phyloP scores from a whole-genome alignment of 2,113 vertebrate species.

The Lucifuga dentata region DNA sequence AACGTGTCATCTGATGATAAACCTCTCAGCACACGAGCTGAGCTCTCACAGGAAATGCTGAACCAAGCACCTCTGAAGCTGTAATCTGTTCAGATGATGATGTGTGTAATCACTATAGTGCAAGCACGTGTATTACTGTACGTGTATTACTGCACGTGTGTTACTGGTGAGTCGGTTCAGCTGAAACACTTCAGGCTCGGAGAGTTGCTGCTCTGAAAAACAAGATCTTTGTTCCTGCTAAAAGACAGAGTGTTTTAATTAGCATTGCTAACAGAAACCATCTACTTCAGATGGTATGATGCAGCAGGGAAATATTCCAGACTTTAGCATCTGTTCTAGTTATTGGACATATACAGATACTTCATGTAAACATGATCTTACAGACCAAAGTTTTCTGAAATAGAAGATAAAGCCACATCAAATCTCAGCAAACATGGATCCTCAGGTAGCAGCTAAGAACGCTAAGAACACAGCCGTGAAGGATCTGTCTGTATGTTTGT shows the following conservation, averaged over 20 bases:
- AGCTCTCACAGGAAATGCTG: slow-evolving; percentile 20
- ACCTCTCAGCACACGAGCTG: slow-evolving; percentile 35
- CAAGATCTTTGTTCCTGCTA: slow-evolving; percentile 67
- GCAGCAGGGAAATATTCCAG: no score
- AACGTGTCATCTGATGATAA: slow-evolving; percentile 17
- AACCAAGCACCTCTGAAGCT: slow-evolving; percentile 17
- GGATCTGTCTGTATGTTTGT: no score
- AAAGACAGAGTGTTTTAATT: neutral
- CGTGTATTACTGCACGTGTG: slow-evolving; percentile 36
- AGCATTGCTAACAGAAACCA: no score
- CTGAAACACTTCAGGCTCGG: slow-evolving; percentile 79
- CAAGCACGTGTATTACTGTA: slow-evolving; percentile 1
- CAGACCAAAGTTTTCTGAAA: no score
- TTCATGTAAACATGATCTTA: no score
- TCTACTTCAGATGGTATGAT: no score
- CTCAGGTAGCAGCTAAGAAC: no score
- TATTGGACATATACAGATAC: no score
- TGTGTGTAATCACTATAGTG: slow-evolving; percentile 33
- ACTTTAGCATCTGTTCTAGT: no score
- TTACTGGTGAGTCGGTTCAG: slow-evolving; percentile 65
- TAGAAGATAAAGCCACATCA: no score
- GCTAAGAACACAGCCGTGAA: no score
- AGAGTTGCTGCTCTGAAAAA: slow-evolving; percentile 39
- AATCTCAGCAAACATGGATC: no score
- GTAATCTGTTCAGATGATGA: slow-evolving; percentile 38